Evolutionary conservation across 1,140 invertebrate species (phyloP).

Genomic region (Halyomorpha halys): DNA sequence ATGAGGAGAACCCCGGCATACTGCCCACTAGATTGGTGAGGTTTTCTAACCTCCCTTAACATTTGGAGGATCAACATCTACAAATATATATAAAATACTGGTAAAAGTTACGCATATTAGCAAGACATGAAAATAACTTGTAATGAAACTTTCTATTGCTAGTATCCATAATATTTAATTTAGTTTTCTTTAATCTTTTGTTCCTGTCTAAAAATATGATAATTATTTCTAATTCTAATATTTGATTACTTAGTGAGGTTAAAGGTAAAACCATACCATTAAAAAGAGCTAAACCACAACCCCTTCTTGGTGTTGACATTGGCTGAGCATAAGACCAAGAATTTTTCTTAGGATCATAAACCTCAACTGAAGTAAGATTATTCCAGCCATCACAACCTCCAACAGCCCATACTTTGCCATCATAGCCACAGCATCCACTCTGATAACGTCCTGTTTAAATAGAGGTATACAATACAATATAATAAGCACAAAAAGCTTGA

Average conservation of each 20-base stretch:
- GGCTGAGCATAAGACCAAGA: slow-evolving; percentile 41
- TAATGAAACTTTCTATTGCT: too few species aligned
- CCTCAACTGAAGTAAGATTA: slow-evolving; percentile 60
- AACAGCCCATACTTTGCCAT: slow-evolving; percentile 58
- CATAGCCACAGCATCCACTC: slow-evolving; percentile 56
- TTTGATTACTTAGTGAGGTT: slow-evolving; percentile 5
- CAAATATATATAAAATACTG: too few species aligned
- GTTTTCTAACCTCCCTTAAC: too few species aligned
- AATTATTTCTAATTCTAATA: background rate
- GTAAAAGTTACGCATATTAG: too few species aligned
- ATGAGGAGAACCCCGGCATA: too few species aligned
- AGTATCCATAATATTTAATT: background rate
- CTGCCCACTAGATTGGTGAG: too few species aligned
- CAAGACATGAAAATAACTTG: too few species aligned
- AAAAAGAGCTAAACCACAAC: slow-evolving; percentile 53
- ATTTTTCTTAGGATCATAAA: slow-evolving; percentile 51
- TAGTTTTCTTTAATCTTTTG: background rate
- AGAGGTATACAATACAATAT: too few species aligned
- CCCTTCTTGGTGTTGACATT: slow-evolving; percentile 54
- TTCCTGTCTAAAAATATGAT: background rate
- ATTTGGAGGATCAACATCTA: too few species aligned
- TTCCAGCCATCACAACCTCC: slow-evolving; percentile 75
- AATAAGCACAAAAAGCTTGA: too few species aligned
- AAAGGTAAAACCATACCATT: slow-evolving; percentile 40
- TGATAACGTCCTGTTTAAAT: slow-evolving; percentile 56